Conservation (phyloP, 1,140 invertebrate species). For the Drosophila busckii region DNA sequence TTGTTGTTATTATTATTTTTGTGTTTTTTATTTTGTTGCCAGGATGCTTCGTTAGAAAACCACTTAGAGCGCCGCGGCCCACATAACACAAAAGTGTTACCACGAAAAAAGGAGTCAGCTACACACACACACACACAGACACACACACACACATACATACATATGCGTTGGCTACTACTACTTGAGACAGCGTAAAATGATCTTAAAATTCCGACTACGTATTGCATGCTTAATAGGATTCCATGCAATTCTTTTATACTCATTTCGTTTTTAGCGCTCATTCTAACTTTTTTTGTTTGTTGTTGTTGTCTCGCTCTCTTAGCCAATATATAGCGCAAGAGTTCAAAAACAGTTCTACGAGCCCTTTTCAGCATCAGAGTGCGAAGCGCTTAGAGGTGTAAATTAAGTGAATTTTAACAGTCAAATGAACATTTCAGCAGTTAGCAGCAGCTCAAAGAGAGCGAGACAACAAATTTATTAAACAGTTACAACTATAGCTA, state of each 20-base stretch:
- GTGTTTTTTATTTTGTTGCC: constrained; percentile 6
- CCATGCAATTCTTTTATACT: constrained; percentile 46
- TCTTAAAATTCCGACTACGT: constrained; percentile 64
- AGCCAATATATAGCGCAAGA: no score
- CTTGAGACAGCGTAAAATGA: constrained; percentile 35
- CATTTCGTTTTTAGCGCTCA: neutral
- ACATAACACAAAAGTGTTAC: constrained; percentile 1
- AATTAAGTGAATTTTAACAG: constrained; percentile 19
- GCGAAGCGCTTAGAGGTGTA: constrained; percentile 14
- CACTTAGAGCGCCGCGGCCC: constrained; percentile 31
- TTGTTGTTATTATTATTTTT: constrained; percentile 6
- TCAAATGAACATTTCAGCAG: neutral
- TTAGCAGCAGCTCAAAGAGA: neutral
- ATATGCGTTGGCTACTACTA: neutral
- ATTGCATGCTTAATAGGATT: constrained; percentile 65
- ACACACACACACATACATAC: neutral
- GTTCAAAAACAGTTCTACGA: no score
- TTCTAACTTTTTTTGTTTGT: neutral
- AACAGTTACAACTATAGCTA: no score
- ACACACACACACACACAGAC: neutral
- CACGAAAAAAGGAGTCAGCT: constrained; percentile 2
- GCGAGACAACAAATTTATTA: no score
- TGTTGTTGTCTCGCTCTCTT: neutral
- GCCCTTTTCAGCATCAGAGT: no score
- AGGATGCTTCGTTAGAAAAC: constrained; percentile 45